phyloP scores from a whole-genome alignment of 2,888 invertebrate genomes.

The Hylaea fasciaria region DNA sequence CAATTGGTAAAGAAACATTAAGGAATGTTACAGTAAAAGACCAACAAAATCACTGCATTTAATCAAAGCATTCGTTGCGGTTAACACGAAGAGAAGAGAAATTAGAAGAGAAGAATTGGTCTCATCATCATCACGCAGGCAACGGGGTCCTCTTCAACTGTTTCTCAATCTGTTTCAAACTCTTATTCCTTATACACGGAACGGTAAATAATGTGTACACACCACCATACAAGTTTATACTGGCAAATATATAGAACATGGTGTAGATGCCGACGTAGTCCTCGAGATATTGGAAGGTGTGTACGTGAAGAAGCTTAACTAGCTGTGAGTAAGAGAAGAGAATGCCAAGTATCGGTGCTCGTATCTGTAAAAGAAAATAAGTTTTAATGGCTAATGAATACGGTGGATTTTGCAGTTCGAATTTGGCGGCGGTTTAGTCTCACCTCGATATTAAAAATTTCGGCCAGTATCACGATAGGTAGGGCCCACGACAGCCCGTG shows the following conservation, averaged over 20 bases:
- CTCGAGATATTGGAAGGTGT: conserved; percentile 67
- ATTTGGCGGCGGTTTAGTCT: too few relatives aligned
- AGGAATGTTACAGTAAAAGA: neutral
- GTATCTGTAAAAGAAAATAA: conserved; percentile 55
- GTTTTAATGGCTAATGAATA: too few relatives aligned
- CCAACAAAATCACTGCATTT: neutral
- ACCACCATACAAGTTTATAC: conserved; percentile 67
- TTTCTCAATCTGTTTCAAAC: conserved; percentile 64
- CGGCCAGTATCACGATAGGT: conserved; percentile 61
- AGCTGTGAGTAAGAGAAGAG: conserved; percentile 65
- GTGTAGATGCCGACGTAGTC: conserved; percentile 67
- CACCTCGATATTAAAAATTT: conserved; percentile 72
- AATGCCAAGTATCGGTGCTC: conserved; percentile 60
- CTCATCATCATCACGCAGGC: conserved; percentile 50
- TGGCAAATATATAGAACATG: conserved; percentile 67
- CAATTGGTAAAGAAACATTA: neutral
- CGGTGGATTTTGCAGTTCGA: too few relatives aligned
- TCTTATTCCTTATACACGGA: conserved; percentile 61
- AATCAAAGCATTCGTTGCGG: neutral
- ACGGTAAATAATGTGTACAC: conserved; percentile 66
- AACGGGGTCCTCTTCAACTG: conserved; percentile 67
- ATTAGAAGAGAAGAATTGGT: too few relatives aligned
- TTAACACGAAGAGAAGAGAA: too few relatives aligned
- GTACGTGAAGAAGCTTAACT: conserved; percentile 63
- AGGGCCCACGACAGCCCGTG: conserved; percentile 68